Conservation (phyloP, 2,113 vertebrate genomes). For the Melanerpes formicivorus region DNA sequence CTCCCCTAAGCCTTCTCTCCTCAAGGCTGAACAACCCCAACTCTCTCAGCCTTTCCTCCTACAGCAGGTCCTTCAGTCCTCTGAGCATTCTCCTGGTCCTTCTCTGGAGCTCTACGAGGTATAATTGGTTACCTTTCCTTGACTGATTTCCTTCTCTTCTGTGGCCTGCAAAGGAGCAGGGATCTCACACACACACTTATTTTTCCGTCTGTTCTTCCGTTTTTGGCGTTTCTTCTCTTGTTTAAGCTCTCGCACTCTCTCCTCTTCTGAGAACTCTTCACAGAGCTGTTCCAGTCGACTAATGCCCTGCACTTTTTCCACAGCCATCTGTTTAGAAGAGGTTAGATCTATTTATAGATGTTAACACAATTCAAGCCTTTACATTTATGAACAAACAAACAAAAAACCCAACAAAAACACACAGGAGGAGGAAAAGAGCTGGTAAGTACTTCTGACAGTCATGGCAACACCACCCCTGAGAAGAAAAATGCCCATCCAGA, state of each 20-base stretch:
- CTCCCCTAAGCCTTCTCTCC: too few relatives aligned
- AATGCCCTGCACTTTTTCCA: conserved; percentile 96
- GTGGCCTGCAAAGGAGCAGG: conserved; percentile 80
- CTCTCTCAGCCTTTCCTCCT: too few relatives aligned
- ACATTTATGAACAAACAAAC: background rate
- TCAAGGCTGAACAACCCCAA: too few relatives aligned
- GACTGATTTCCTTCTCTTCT: conserved; percentile 83
- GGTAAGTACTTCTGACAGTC: background rate
- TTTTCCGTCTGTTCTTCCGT: conserved; percentile 95
- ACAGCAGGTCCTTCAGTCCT: too few relatives aligned
- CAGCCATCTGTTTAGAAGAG: conserved; percentile 86
- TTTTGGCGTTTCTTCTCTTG: conserved; percentile 98
- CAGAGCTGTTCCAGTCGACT: conserved; percentile 96
- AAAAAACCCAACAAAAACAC: too few relatives aligned
- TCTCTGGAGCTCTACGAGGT: background rate
- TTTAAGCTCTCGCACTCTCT: conserved; percentile 93
- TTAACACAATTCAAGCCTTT: background rate
- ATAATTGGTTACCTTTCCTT: conserved; percentile 82
- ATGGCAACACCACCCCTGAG: background rate
- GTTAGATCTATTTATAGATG: conserved; percentile 11
- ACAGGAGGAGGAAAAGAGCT: background rate
- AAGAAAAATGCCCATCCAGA: background rate
- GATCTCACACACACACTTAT: conserved; percentile 90
- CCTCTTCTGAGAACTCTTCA: conserved; percentile 95
- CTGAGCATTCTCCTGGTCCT: too few relatives aligned